Conservation (phyloP, 1,140 invertebrate species). For the Brachionus koreanus region DNA sequence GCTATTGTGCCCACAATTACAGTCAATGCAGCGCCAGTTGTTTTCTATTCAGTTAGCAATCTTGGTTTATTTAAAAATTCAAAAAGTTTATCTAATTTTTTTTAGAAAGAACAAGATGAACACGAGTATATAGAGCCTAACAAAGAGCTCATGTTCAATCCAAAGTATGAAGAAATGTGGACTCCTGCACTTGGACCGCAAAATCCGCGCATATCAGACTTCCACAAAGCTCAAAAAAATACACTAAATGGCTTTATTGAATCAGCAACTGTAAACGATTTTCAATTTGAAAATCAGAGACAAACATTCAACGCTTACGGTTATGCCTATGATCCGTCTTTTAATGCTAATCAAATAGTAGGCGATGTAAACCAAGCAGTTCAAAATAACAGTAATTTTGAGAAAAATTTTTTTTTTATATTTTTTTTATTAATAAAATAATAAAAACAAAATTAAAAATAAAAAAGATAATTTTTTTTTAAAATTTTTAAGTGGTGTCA, state of each 20-base stretch:
- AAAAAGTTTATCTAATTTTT: background rate
- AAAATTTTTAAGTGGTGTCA: background rate
- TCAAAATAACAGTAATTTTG: slow-evolving; percentile 10
- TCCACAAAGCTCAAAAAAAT: slow-evolving; percentile 79
- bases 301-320: slow-evolving; percentile 86
- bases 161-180: slow-evolving; percentile 90
- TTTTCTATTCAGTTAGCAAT: slow-evolving; percentile 9
- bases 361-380: background rate
- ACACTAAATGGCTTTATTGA: slow-evolving; percentile 89
- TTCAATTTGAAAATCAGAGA: slow-evolving; percentile 96
- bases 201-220: slow-evolving; percentile 69
- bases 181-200: slow-evolving; percentile 80
- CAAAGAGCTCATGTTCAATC: slow-evolving; percentile 77
- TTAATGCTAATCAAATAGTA: slow-evolving; percentile 39
- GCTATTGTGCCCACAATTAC: background rate
- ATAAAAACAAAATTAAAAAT: background rate
- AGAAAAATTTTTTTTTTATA: background rate
- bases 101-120: slow-evolving; percentile 29
- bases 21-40: slow-evolving; percentile 15
- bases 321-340: slow-evolving; percentile 52
- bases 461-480: slow-evolving; percentile 45
- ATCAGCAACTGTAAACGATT: slow-evolving; percentile 86
- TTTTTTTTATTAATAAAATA: background rate
- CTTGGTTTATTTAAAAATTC: background rate
- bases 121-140: background rate